Evolutionary conservation across 2,113 vertebrate species (phyloP).

Genomic region (Megalops atlanticus): DNA sequence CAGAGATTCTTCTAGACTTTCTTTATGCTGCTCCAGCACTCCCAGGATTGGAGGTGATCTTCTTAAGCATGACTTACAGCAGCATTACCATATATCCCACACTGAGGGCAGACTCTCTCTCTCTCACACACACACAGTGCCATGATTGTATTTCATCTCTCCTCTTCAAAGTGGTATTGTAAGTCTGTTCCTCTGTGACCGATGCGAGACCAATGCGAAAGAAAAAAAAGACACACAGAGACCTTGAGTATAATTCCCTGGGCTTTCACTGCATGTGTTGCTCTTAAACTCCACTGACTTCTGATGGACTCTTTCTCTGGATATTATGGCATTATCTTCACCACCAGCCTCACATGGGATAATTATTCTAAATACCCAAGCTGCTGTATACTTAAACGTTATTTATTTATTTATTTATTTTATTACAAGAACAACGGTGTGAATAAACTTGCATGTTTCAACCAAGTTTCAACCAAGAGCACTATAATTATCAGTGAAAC

Average conservation of each 20-base stretch:
- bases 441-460: no score
- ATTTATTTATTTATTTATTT: neutral
- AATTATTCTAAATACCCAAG: neutral
- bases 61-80: constrained; percentile 10
- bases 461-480: neutral
- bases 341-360: constrained; percentile 6
- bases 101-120: neutral
- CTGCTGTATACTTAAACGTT: neutral
- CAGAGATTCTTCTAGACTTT: neutral
- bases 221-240: constrained; percentile 22
- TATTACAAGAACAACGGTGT: neutral
- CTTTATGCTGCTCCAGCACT: neutral
- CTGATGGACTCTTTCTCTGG: neutral
- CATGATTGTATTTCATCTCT: constrained; percentile 16
- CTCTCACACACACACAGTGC: neutral
- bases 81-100: constrained; percentile 24
- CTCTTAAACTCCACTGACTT: constrained; percentile 12
- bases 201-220: neutral
- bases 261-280: constrained; percentile 13
- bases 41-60: constrained; percentile 1
- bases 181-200: constrained; percentile 24
- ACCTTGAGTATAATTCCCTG: constrained; percentile 3
- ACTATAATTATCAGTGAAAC: no score
- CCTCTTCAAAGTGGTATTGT: constrained; percentile 21
- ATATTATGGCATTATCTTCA: neutral